These are phyloP conservation scores for Ciconia nigra DNA, from an alignment of 2,797 vertebrate species.

Conservation along the genomic window DNA sequence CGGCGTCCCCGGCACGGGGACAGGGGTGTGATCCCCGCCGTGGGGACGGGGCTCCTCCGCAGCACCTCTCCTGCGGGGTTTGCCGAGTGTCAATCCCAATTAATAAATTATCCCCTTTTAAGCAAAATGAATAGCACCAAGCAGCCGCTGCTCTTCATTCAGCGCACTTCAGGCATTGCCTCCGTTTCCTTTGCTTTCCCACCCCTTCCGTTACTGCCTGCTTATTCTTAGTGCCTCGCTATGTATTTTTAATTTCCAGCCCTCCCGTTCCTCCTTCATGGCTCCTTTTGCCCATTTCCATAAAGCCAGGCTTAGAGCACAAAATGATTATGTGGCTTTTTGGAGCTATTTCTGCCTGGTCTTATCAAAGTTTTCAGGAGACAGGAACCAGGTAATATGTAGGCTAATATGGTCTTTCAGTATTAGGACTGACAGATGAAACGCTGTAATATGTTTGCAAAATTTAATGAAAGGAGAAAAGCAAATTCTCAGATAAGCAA, in stretches of 20 bases:
- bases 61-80: not conserved
- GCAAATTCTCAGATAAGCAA: slow-evolving; percentile 41
- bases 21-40: not conserved
- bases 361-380: slow-evolving; percentile 32
- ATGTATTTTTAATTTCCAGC: not conserved
- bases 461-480: slow-evolving; percentile 60
- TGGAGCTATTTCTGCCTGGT: slow-evolving; percentile 9
- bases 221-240: not conserved
- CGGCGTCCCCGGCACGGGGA: accelerated
- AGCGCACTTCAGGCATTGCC: not conserved
- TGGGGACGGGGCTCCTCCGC: not conserved
- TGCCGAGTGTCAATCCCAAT: not conserved
- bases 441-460: slow-evolving; percentile 28
- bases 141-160: not conserved
- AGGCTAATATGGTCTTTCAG: not conserved
- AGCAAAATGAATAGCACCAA: not conserved
- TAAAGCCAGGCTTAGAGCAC: not conserved
- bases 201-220: not conserved
- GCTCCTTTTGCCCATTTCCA: not conserved
- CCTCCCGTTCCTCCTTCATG: not conserved
- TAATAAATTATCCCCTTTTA: not conserved
- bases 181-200: not conserved
- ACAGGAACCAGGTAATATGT: not conserved
- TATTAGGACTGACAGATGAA: slow-evolving; percentile 51
- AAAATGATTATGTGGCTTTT: not conserved